phyloP scores from a whole-genome alignment of 2,888 invertebrate genomes.

The Mycalesis mineus region DNA sequence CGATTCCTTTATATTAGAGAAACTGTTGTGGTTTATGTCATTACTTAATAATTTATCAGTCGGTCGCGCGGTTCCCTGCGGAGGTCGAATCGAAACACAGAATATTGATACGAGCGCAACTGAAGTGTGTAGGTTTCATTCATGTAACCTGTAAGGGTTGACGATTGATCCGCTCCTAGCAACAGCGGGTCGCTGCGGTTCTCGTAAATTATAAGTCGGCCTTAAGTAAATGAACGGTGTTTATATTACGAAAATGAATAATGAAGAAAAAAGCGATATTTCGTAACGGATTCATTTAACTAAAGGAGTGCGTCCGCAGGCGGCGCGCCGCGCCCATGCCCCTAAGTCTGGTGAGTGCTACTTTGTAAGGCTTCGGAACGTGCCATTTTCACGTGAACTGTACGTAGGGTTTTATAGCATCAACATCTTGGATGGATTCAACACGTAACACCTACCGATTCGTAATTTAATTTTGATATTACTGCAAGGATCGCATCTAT shows the following conservation, averaged over 20 bases:
- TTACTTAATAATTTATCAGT: constrained; percentile 21
- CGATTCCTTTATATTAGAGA: constrained; percentile 50
- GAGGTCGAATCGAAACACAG: constrained; percentile 33
- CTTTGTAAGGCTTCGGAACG: constrained; percentile 70
- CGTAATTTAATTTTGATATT: constrained; percentile 3
- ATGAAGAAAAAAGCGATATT: constrained; percentile 52
- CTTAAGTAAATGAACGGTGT: constrained; percentile 56
- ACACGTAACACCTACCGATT: not conserved
- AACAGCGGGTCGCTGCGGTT: constrained; percentile 58
- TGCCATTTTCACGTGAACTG: constrained; percentile 59
- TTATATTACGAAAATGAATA: constrained; percentile 52
- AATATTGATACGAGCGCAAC: constrained; percentile 44
- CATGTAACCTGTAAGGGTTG: constrained; percentile 64
- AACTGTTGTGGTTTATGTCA: constrained; percentile 32
- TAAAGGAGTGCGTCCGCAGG: constrained; percentile 62
- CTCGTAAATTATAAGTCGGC: constrained; percentile 45
- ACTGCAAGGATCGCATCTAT: not conserved
- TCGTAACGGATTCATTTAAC: constrained; percentile 68
- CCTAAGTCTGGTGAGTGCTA: constrained; percentile 73
- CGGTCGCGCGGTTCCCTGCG: constrained; percentile 20
- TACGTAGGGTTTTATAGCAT: constrained; percentile 13
- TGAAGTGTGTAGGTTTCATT: constrained; percentile 69
- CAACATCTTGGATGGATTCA: constrained; percentile 6
- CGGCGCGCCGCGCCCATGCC: constrained; percentile 75
- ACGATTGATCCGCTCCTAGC: constrained; percentile 65